Conservation (phyloP, 2,113 vertebrate species). For the Zeus faber region DNA sequence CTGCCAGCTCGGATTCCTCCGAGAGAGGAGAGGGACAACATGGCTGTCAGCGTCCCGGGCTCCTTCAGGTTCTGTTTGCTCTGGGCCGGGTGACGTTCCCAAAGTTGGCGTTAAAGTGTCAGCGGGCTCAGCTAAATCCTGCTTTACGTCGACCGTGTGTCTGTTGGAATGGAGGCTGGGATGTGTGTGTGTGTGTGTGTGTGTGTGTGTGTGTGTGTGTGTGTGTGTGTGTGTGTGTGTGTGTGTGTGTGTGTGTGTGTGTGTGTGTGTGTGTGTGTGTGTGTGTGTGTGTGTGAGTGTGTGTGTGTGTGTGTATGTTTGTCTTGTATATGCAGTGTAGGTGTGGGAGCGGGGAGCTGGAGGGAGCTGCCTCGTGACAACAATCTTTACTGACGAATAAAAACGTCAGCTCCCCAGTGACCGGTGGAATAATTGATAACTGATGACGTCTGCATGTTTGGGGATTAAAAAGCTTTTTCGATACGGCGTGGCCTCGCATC, state of each 20-base stretch:
- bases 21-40: conserved; percentile 23
- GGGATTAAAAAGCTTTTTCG: neutral
- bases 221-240: neutral
- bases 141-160: conserved; percentile 26
- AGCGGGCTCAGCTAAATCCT: conserved; percentile 13
- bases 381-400: conserved; percentile 19
- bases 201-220: neutral
- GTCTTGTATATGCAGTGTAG: neutral
- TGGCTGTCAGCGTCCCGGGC: conserved; percentile 26
- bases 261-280: neutral
- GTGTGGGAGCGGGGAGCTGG: neutral
- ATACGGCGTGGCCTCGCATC: neutral
- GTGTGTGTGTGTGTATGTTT: neutral
- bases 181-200: conserved; percentile 18
- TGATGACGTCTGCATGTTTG: conserved; percentile 29
- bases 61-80: conserved; percentile 25
- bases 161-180: conserved; percentile 3
- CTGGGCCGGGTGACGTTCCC: conserved; percentile 36
- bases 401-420: conserved; percentile 28
- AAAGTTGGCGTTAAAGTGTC: conserved; percentile 42
- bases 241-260: too few relatives aligned
- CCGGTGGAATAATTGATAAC: conserved; percentile 34
- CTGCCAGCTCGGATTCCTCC: conserved; percentile 17
- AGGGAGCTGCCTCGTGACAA: too few relatives aligned
- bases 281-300: neutral